Evolutionary conservation across 2,888 invertebrate genomes (phyloP).

Genomic region (Meganola albula): DNA sequence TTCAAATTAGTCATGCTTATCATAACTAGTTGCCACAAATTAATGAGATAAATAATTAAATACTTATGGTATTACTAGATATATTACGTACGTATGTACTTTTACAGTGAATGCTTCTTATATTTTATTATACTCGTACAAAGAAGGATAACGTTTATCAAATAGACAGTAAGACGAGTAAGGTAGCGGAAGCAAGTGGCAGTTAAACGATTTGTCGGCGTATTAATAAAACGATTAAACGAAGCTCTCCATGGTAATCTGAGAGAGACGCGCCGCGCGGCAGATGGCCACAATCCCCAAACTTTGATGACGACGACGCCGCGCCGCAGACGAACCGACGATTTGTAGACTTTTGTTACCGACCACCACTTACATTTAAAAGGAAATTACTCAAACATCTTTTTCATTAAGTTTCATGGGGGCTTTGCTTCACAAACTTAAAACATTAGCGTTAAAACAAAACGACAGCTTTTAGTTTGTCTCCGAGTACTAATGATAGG

Average conservation of each 20-base stretch:
- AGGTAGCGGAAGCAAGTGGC: constrained; percentile 49
- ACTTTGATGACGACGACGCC: constrained; percentile 70
- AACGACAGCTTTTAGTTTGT: constrained; percentile 34
- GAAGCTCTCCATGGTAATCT: constrained; percentile 73
- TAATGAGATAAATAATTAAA: constrained; percentile 14
- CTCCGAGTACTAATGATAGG: constrained; percentile 53
- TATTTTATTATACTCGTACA: constrained; percentile 13
- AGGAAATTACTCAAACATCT: constrained; percentile 39
- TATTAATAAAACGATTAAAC: constrained; percentile 78
- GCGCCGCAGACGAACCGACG: constrained; percentile 54
- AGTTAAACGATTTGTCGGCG: constrained; percentile 74
- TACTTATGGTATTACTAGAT: neutral
- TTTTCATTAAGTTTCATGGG: constrained; percentile 33
- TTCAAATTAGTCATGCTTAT: no score
- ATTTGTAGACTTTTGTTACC: constrained; percentile 62
- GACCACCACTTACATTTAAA: constrained; percentile 51
- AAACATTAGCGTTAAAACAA: constrained; percentile 25
- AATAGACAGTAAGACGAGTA: constrained; percentile 34
- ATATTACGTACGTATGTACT: neutral
- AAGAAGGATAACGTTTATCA: constrained; percentile 23
- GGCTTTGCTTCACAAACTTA: constrained; percentile 18
- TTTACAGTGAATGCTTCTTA: no score
- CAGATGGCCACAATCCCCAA: constrained; percentile 74
- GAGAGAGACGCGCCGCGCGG: constrained; percentile 65
- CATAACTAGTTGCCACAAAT: no score